Evolutionary conservation across 2,888 invertebrate species (phyloP).

Genomic region (Rugalucina vietnamica): DNA sequence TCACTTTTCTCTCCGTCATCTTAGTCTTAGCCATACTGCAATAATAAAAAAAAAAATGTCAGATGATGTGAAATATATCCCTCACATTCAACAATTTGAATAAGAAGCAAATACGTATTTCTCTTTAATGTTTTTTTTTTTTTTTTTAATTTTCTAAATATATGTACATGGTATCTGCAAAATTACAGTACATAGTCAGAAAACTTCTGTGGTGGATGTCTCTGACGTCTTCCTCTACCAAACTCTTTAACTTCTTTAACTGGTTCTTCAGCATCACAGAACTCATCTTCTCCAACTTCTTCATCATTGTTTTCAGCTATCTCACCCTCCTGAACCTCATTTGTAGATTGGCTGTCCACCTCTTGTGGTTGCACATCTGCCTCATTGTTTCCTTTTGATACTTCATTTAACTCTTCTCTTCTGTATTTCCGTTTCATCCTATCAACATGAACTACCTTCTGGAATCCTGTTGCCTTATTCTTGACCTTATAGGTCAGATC

Average conservation of each 20-base stretch:
- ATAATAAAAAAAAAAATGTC: not conserved
- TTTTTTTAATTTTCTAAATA: not conserved
- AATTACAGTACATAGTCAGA: slow-evolving; percentile 2
- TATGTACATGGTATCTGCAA: not conserved
- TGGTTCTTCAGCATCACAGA: too few species aligned
- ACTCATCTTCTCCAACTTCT: not conserved
- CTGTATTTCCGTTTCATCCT: not conserved
- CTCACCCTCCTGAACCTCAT: not conserved
- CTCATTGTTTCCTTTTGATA: not conserved
- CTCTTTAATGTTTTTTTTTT: not conserved
- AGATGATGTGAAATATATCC: not conserved
- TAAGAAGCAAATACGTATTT: not conserved
- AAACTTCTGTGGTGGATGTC: not conserved
- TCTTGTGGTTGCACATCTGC: not conserved
- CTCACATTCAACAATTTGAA: too few species aligned
- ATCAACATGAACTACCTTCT: slow-evolving; percentile 5
- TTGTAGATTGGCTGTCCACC: not conserved
- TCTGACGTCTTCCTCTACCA: not conserved
- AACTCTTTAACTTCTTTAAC: too few species aligned
- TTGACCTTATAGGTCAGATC: not conserved
- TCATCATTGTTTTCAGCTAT: not conserved
- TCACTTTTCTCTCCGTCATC: not conserved
- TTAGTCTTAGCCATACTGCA: not conserved
- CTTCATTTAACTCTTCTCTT: not conserved
- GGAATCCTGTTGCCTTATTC: not conserved